phyloP scores from a whole-genome alignment of 2,797 vertebrate species.

The Pangasius djambal region DNA sequence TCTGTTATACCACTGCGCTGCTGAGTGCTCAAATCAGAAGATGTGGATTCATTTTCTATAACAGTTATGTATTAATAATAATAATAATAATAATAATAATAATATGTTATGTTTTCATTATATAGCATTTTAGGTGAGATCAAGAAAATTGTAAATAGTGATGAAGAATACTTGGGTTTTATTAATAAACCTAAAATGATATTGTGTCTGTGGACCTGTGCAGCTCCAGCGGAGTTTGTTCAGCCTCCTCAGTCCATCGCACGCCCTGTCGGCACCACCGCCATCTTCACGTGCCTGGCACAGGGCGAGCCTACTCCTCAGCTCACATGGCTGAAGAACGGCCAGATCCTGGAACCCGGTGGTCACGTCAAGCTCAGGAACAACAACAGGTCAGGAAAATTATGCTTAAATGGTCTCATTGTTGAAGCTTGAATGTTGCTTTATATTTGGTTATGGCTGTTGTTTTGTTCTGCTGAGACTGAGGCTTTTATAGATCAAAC shows the following conservation, averaged over 20 bases:
- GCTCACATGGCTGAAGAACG: constrained; percentile 97
- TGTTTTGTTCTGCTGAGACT: not conserved
- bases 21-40: not conserved
- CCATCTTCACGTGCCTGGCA: constrained; percentile 94
- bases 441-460: not conserved
- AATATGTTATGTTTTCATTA: too few relatives aligned
- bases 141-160: not conserved
- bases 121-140: not conserved
- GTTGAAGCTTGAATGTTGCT: not conserved
- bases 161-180: not conserved
- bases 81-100: too few relatives aligned
- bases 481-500: not conserved
- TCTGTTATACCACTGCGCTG: not conserved
- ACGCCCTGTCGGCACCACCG: constrained; percentile 90
- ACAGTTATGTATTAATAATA: not conserved
- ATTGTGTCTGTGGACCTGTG: not conserved
- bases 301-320: constrained; percentile 92
- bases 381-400: constrained; percentile 88
- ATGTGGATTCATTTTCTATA: not conserved
- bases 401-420: not conserved
- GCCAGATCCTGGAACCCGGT: constrained; percentile 89
- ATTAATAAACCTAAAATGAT: not conserved
- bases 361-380: constrained; percentile 94
- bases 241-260: constrained; percentile 96
- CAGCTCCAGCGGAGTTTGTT: constrained; percentile 95